Evolutionary conservation across 2,797 vertebrate species (phyloP), one percentile per base, ranked within the genome.

Genomic region (Sus cebifrons): DNA sequence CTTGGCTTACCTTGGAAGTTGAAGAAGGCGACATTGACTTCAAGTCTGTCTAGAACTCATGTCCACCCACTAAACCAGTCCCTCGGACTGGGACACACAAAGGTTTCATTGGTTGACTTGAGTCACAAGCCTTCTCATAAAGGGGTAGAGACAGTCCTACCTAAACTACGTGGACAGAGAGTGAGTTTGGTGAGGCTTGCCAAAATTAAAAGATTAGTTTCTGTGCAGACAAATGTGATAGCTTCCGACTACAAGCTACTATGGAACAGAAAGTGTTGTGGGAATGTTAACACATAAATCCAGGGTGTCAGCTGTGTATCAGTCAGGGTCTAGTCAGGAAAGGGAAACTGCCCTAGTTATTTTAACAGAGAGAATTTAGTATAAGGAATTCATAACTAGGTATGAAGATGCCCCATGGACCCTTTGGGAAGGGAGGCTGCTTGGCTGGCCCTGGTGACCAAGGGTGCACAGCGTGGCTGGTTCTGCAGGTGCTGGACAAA

Each of bases 1-100:
- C 67, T 52, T 23, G 49, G 18, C 40, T 86, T 52, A 25, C 78
- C 44, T 81, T 81, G 83, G 29, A 82, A 79, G 15, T 56, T 79
- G 84, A 93, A 79, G 70, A 93, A 81, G 20, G 21, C 78, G 54
- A 79, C 36, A 73, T 73, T 32, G 60, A 88, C 10, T 85, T 85
- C 40, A 85, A 44, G 73, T 54, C n/a, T 17, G 8, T n/a, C 9
- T 52, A 29, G 40, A 87, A 3, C 8, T 58, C 52, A 12, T 10
- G n/a, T 62, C 25, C 2, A 21, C n/a, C 54, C 32, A 74, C 21
- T 32, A 73, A 83, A 29, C 44, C 70, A 86, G 7, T 79, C 85
- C 20, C 62, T 78, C 11, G 62, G 56, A 3, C 67, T 67, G 12
- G 27, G 52, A 49, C 3, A 20, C 29, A 3, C 23, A 64, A 25